These are phyloP conservation scores for Orycteropus afer DNA, from an alignment of 2,113 vertebrate species.

Conservation along the genomic window DNA sequence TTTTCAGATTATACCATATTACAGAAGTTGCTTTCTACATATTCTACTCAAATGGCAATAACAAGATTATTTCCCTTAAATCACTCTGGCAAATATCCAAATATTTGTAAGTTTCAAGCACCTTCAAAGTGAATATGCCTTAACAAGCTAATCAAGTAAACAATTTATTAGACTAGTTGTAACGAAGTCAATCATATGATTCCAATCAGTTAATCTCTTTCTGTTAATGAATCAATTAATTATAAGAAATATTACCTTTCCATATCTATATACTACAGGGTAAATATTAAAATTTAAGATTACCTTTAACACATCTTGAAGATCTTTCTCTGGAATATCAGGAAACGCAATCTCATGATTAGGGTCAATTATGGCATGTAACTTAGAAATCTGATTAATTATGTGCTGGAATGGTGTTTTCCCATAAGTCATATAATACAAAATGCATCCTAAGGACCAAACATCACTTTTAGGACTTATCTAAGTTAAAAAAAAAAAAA, in stretches of 20 bases:
- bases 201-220: background rate
- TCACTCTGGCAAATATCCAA: slow-evolving; percentile 33
- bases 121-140: background rate
- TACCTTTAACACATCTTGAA: slow-evolving; percentile 96
- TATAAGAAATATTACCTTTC: background rate
- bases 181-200: background rate
- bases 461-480: slow-evolving; percentile 98
- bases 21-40: slow-evolving; percentile 3
- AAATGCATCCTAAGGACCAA: slow-evolving; percentile 98
- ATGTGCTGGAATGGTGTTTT: slow-evolving; percentile 98
- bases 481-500: slow-evolving; percentile 79
- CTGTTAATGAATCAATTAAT: slow-evolving; percentile 29
- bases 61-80: background rate
- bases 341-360: slow-evolving; percentile 93
- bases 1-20: background rate
- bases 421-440: slow-evolving; percentile 97
- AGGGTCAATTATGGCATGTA: slow-evolving; percentile 95
- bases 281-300: slow-evolving; percentile 29
- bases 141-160: background rate
- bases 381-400: slow-evolving; percentile 94
- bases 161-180: background rate
- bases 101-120: background rate
- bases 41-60: background rate
- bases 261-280: too few species aligned
- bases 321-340: slow-evolving; percentile 94